Evolutionary conservation across 2,888 invertebrate genomes (phyloP), one percentile per base, ranked within the genome.

Genomic region (Sabellastarte sp.): DNA sequence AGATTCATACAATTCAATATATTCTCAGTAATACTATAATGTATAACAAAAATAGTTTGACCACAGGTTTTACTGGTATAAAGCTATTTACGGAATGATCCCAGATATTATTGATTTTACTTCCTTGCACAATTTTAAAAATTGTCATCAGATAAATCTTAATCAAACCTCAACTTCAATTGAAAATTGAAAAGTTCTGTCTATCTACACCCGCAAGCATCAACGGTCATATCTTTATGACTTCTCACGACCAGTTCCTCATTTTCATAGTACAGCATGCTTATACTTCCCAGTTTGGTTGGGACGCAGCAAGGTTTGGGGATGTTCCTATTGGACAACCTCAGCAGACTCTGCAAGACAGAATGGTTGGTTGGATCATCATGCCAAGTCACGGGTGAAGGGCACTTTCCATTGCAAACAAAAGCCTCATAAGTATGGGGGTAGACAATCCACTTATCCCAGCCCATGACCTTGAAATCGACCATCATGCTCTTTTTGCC

Each of bases 331-430:
- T 70, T 69, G 60, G 77, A 75, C 63, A 75, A 67, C 51, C 77
- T 63, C 78, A 80, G 77, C 59, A 82, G 63, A 32, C 79, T 76
- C 71, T 80, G 80, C 61, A 82, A 65, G 73, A 81, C 75, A 30
- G 80, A 81, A 69, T 82, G 82, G 68, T 82, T 82, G 4, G 79
- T 81, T 2, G 80, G 79, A 32, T 74, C 72, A 61, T 71, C 74
- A 51, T 72, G 68, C 28, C 68, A 65, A 26, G 71, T 70, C 3
- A 80, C 69, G 0, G 79, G 78, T 4, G 75, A 72, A 1, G 78
- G 75, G 63, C 82, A 82, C 26, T 71, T 68, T 3, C 82, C 82
- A 59, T 64, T 69, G 62, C 82, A 82, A 52, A 76, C 71, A 20
- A 68, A 67, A 1, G 81, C 77, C 65, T 82, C 80, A 66, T 77